These are phyloP conservation scores for Temnothorax nylanderi DNA, from an alignment of 1,140 invertebrate species.

Conservation along the genomic window DNA sequence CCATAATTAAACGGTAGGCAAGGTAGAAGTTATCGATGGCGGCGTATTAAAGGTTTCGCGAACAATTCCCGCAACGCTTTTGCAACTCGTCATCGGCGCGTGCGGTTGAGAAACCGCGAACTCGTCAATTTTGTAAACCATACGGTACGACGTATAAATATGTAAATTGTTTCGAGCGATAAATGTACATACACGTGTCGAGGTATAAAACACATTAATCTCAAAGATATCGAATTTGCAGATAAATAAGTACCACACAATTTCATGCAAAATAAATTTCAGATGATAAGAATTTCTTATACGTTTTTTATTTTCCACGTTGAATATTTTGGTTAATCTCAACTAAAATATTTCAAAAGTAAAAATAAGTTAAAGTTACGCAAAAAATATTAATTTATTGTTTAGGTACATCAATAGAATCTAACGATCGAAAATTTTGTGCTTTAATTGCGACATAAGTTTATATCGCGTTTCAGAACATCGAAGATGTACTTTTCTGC, in stretches of 20 bases:
- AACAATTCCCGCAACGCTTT: conserved; percentile 47
- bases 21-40: conserved; percentile 55
- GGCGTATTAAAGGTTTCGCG: conserved; percentile 58
- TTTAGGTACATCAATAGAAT: not conserved
- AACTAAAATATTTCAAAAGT: not conserved
- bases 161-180: not conserved
- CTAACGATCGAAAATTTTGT: not conserved
- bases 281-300: not conserved
- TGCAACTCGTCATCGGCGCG: conserved; percentile 16
- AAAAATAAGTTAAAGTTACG: not conserved
- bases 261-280: not conserved
- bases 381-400: not conserved
- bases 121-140: conserved; percentile 29
- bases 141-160: not conserved
- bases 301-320: not conserved
- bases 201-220: not conserved
- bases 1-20: conserved; percentile 58
- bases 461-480: not conserved
- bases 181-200: not conserved
- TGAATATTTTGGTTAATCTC: not conserved
- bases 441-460: too few relatives aligned
- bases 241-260: not conserved
- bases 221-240: not conserved
- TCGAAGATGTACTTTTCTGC: conserved; percentile 9
- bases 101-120: conserved; percentile 58